These are phyloP conservation scores for Drosophila repleta DNA, from an alignment of 1,140 invertebrate species.

Conservation along the genomic window DNA sequence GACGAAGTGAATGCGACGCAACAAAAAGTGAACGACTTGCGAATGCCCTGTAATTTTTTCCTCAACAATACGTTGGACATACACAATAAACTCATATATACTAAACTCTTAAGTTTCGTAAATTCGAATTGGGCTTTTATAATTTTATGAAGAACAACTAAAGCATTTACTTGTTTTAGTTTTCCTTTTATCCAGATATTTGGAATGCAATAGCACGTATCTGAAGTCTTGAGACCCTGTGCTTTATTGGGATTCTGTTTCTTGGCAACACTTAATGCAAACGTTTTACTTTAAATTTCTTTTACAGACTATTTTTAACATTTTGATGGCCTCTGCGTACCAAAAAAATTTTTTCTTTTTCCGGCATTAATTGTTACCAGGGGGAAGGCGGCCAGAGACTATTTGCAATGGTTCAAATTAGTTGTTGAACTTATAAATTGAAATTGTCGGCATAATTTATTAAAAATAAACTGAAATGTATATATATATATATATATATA, in stretches of 20 bases:
- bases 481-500: background rate
- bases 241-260: no score
- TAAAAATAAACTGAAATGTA: background rate
- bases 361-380: slow-evolving; percentile 26
- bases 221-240: background rate
- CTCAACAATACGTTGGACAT: no score
- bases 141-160: no score
- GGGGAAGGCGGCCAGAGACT: slow-evolving; percentile 14
- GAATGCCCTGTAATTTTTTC: background rate
- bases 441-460: background rate
- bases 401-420: slow-evolving; percentile 13
- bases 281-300: background rate
- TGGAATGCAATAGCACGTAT: background rate
- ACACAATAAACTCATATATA: no score
- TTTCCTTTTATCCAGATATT: no score
- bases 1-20: background rate
- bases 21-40: background rate
- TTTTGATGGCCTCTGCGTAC: slow-evolving; percentile 52
- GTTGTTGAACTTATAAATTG: slow-evolving; percentile 12
- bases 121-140: no score
- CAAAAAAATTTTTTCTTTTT: slow-evolving; percentile 35
- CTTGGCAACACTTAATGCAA: background rate
- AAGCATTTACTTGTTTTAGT: no score
- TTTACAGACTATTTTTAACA: slow-evolving; percentile 24
- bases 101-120: no score